Conservation (phyloP, 2,113 vertebrate species). For the Podarcis raffonei region DNA sequence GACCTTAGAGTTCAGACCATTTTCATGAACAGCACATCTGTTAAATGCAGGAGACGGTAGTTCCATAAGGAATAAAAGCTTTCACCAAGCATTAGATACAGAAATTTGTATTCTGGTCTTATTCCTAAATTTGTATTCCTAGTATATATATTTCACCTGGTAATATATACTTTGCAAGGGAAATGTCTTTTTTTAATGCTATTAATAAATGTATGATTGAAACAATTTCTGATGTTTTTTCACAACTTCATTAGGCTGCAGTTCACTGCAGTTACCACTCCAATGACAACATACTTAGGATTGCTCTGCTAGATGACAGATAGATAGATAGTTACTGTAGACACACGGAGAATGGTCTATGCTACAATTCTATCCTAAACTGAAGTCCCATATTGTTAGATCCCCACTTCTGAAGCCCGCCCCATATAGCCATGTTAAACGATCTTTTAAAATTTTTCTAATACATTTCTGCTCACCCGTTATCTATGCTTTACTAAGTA, state of each 20-base stretch:
- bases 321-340: no score
- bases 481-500: no score
- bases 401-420: no score
- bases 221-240: neutral
- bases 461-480: no score
- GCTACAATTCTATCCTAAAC: no score
- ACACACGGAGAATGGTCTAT: no score
- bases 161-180: neutral
- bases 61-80: neutral
- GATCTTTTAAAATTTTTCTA: no score
- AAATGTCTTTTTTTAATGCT: neutral
- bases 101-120: neutral
- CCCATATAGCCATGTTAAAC: no score
- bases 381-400: no score
- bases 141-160: neutral
- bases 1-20: neutral
- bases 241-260: neutral
- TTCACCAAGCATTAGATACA: constrained; percentile 16
- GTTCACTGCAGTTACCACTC: neutral
- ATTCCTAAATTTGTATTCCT: constrained; percentile 10
- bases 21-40: neutral
- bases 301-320: no score
- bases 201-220: neutral
- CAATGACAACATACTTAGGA: no score
- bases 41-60: neutral